Conservation (phyloP, 2,113 vertebrate species). For the Parus major region DNA sequence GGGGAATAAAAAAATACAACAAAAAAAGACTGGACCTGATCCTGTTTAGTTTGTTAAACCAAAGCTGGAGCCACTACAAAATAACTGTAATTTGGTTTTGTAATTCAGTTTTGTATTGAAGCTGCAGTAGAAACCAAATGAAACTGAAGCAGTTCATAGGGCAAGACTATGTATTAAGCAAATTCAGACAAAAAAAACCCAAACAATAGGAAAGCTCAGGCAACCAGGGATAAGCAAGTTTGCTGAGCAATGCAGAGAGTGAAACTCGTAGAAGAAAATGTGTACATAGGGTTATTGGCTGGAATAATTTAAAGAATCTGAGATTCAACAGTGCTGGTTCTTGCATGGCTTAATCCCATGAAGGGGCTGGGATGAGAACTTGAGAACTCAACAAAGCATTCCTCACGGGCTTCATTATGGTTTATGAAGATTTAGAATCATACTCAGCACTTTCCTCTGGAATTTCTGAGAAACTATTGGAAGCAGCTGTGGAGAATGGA, state of each 20-base stretch:
- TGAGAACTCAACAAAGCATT: background rate
- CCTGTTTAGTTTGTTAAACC: background rate
- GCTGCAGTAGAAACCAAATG: background rate
- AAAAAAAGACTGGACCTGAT: background rate
- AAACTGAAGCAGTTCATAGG: background rate
- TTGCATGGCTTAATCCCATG: background rate
- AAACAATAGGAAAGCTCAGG: background rate
- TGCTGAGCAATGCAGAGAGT: background rate
- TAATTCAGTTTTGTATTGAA: background rate
- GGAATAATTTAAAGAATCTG: background rate
- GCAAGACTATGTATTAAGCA: background rate
- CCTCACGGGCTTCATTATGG: background rate
- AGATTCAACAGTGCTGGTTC: background rate
- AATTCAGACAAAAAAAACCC: background rate
- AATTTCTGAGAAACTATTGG: background rate
- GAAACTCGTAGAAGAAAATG: background rate
- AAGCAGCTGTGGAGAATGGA: background rate
- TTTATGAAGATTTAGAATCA: background rate
- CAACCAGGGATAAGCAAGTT: background rate
- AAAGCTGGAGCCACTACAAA: background rate
- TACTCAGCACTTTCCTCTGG: background rate
- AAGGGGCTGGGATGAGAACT: background rate
- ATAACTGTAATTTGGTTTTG: background rate
- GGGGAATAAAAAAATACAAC: background rate
- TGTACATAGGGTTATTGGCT: background rate